A percentile compares a stretch with the other conserved stretches of the same genome.
Evolutionary conservation across 2,797 vertebrate genomes (phyloP).

Genomic region (Hyperoplus immaculatus): DNA sequence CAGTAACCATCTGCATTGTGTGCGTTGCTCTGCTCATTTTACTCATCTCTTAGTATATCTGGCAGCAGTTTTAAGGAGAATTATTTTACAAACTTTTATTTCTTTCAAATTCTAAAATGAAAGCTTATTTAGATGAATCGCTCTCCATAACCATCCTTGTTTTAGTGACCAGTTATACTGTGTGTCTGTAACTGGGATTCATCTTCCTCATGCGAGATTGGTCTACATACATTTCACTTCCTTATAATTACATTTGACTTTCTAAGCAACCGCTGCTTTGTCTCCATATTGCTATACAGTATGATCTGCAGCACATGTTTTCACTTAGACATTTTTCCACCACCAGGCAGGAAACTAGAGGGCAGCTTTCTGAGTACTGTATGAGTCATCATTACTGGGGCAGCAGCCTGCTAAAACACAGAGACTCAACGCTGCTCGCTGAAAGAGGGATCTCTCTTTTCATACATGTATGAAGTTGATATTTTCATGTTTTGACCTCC

Average conservation of each 20-base stretch:
- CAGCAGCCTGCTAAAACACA: slow-evolving; percentile 17
- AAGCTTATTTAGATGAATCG: too few relatives aligned
- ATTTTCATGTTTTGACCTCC: slow-evolving; percentile 6
- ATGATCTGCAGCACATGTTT: slow-evolving; percentile 70
- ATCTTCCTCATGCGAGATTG: neutral
- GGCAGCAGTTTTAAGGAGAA: too few relatives aligned
- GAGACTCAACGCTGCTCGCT: slow-evolving; percentile 4
- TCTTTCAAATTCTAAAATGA: too few relatives aligned
- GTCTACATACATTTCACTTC: neutral
- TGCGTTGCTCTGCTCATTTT: too few relatives aligned
- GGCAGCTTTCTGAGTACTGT: slow-evolving; percentile 52
- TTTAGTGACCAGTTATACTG: neutral
- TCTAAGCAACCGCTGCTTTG: neutral
- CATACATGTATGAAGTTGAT: neutral
- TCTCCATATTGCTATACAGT: slow-evolving; percentile 14
- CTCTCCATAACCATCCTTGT: too few relatives aligned
- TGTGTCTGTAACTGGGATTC: neutral
- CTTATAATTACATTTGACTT: neutral
- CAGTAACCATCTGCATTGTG: too few relatives aligned
- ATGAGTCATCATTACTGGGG: slow-evolving; percentile 55
- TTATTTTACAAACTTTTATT: too few relatives aligned
- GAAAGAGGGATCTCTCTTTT: slow-evolving; percentile 19
- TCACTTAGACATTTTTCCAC: slow-evolving; percentile 54
- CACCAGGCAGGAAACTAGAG: slow-evolving; percentile 59
- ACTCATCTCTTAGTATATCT: too few relatives aligned